phyloP scores from a whole-genome alignment of 35 echinoderm and acorn worm genomes.

The Ophiothrix spiculata region DNA sequence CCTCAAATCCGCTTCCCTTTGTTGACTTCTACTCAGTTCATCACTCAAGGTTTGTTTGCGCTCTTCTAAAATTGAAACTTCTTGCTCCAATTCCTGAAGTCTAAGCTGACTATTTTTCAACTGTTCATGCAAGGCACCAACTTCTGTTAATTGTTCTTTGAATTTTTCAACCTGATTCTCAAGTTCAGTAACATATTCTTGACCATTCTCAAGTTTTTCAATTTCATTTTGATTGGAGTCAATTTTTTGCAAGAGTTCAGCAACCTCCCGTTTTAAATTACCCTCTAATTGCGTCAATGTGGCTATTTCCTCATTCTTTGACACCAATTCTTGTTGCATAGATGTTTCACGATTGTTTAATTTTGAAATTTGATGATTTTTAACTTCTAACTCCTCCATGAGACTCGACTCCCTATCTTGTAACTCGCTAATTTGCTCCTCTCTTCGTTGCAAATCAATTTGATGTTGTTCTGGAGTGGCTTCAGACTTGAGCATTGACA shows the following conservation, averaged over 20 bases:
- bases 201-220: not conserved
- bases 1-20: not conserved
- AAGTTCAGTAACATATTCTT: not conserved
- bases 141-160: not conserved
- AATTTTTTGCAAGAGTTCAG: too few relatives aligned
- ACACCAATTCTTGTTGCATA: not conserved
- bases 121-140: slow-evolving; percentile 4
- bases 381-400: not conserved
- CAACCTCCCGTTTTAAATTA: too few relatives aligned
- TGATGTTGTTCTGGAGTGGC: not conserved
- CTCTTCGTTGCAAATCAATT: not conserved
- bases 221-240: not conserved
- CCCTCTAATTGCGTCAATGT: not conserved
- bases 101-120: not conserved
- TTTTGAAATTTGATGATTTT: not conserved
- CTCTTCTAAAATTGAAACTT: not conserved
- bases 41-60: not conserved
- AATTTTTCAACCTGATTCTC: slow-evolving; percentile 23
- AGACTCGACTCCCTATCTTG: not conserved
- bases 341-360: not conserved
- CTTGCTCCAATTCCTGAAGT: not conserved
- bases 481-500: not conserved
- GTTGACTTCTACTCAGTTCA: not conserved
- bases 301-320: not conserved
- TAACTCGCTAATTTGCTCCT: not conserved